Conservation (phyloP, 2,888 invertebrate species). For the Cataglyphis rosenhaueri region DNA sequence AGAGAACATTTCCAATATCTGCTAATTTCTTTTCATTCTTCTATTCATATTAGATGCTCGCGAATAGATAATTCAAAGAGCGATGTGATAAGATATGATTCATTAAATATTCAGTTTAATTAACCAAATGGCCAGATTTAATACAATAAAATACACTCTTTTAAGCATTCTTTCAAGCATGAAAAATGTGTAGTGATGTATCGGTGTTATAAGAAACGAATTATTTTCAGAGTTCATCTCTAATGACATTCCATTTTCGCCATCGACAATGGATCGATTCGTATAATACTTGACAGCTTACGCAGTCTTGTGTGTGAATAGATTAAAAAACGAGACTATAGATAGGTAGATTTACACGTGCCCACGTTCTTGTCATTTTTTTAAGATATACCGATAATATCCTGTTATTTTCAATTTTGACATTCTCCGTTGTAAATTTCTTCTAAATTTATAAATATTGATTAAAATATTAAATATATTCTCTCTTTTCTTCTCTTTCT, state of each 20-base stretch:
- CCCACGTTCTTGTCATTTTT: conserved; percentile 32
- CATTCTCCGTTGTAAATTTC: background rate
- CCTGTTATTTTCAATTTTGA: background rate
- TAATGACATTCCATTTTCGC: conserved; percentile 10
- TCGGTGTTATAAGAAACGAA: background rate
- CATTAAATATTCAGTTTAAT: conserved; percentile 48
- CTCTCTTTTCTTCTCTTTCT: background rate
- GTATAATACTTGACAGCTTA: conserved; percentile 5
- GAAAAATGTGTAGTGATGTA: conserved; percentile 21
- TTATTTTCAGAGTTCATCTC: conserved; percentile 36
- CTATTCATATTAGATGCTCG: background rate
- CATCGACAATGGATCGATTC: conserved; percentile 33
- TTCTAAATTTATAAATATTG: background rate
- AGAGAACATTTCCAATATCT: background rate
- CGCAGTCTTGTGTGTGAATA: background rate
- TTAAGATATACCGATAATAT: conserved; percentile 5
- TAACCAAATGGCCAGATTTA: conserved; percentile 35
- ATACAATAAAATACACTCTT: background rate
- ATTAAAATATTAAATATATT: background rate
- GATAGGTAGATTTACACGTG: background rate
- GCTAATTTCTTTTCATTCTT: background rate
- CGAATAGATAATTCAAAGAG: background rate
- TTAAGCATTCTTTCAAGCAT: background rate
- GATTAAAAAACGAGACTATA: conserved; percentile 11
- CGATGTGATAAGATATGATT: background rate